These are phyloP conservation scores for Perca schrenkii DNA, from an alignment of 2,113 vertebrate species.

Conservation along the genomic window DNA sequence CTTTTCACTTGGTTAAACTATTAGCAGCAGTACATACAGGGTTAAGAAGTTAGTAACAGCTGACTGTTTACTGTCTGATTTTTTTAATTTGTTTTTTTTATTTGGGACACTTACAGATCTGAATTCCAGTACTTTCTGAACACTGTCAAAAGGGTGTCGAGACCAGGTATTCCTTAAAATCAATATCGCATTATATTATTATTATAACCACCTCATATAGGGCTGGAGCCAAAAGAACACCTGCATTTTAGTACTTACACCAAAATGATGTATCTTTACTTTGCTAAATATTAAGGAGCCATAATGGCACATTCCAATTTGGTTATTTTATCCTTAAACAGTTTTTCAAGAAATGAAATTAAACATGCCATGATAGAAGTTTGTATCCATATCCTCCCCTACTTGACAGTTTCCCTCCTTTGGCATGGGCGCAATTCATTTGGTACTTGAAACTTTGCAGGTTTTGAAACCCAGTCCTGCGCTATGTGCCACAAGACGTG, in stretches of 20 bases:
- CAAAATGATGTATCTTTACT: neutral
- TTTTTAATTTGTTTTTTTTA: neutral
- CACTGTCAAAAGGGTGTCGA: conserved; percentile 71
- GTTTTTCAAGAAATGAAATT: neutral
- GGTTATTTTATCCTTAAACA: too few relatives aligned
- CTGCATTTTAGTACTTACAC: too few relatives aligned
- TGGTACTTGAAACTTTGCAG: neutral
- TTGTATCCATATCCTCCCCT: neutral
- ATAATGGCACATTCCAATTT: too few relatives aligned
- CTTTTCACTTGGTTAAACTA: neutral
- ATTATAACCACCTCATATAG: neutral
- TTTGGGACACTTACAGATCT: conserved; percentile 64
- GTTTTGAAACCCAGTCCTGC: neutral
- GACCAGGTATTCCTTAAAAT: conserved; percentile 73
- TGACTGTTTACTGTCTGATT: conserved; percentile 1
- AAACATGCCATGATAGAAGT: neutral
- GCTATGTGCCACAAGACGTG: neutral
- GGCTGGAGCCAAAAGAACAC: neutral
- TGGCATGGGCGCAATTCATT: neutral
- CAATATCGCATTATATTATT: neutral
- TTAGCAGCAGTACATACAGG: too few relatives aligned
- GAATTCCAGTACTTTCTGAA: conserved; percentile 82
- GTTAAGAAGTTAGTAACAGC: neutral
- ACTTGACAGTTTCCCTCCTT: neutral
- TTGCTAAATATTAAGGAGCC: neutral